Evolutionary conservation across 2,888 invertebrate genomes (phyloP).

Genomic region (Elmis aenea): DNA sequence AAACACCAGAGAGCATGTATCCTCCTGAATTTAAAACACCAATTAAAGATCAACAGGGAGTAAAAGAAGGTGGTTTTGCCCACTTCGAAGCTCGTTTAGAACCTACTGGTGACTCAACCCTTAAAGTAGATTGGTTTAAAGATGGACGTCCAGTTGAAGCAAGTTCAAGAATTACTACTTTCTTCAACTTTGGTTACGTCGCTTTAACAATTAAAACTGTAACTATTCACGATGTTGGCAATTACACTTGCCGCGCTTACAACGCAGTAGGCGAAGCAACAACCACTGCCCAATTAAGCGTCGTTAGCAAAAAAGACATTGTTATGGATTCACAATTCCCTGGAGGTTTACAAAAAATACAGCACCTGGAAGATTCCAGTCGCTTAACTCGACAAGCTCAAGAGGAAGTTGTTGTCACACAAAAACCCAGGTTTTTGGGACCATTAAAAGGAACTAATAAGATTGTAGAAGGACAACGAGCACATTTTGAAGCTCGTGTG

Average conservation of each 20-base stretch:
- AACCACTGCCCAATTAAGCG: constrained; percentile 75
- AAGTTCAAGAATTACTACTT: constrained; percentile 86
- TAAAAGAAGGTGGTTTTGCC: constrained; percentile 89
- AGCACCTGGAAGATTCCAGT: constrained; percentile 79
- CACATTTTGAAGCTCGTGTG: constrained; percentile 92
- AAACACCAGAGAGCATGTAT: constrained; percentile 72
- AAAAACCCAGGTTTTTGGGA: constrained; percentile 82
- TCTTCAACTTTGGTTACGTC: constrained; percentile 93
- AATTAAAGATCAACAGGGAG: constrained; percentile 78
- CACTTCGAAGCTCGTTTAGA: constrained; percentile 94
- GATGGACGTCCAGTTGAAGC: constrained; percentile 88
- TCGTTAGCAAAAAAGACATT: constrained; percentile 79
- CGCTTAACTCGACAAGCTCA: constrained; percentile 60
- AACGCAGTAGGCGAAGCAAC: constrained; percentile 83
- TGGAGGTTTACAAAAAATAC: constrained; percentile 86
- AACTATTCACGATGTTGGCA: constrained; percentile 82
- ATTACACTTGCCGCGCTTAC: constrained; percentile 82
- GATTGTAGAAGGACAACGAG: constrained; percentile 88
- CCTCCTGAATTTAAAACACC: constrained; percentile 86
- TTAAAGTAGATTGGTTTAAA: constrained; percentile 89
- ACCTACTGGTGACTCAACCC: constrained; percentile 84
- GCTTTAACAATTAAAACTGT: constrained; percentile 90
- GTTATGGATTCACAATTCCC: constrained; percentile 89
- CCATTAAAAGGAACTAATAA: constrained; percentile 89
- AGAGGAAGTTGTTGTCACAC: constrained; percentile 69